Conservation (phyloP, 2,888 invertebrate genomes). For the Papilio demoleus region DNA sequence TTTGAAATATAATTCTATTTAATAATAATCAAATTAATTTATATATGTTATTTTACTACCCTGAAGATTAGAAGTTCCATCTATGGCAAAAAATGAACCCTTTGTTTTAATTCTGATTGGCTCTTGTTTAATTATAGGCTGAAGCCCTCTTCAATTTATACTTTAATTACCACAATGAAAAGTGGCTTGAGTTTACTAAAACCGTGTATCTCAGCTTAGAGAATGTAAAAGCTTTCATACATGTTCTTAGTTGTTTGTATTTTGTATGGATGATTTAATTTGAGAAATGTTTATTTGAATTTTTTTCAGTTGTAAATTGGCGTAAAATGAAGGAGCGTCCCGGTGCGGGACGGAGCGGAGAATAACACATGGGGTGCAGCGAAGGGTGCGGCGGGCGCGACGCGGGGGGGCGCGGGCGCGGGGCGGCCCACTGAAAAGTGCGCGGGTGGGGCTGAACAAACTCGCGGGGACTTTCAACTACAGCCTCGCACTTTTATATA, state of each 20-base stretch:
- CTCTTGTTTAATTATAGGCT: not conserved
- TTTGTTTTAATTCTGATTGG: conserved; percentile 4
- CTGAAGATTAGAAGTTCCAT: not conserved
- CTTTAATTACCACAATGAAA: not conserved
- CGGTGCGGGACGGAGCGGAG: conserved; percentile 76
- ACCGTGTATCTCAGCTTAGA: not conserved
- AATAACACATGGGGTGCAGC: conserved; percentile 72
- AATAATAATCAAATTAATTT: not conserved
- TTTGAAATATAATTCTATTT: no score
- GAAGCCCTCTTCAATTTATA: not conserved
- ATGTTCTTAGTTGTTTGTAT: conserved; percentile 38
- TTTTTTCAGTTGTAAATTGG: conserved; percentile 83
- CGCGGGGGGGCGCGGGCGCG: conserved; percentile 56
- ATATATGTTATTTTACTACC: not conserved
- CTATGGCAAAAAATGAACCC: not conserved
- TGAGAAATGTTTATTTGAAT: conserved; percentile 75
- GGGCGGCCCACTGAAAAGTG: conserved; percentile 82
- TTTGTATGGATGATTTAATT: conserved; percentile 59
- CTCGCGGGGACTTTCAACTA: conserved; percentile 79
- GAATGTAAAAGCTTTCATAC: not conserved
- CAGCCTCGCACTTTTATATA: conserved; percentile 51
- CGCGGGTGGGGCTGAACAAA: conserved; percentile 84
- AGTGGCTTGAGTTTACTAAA: not conserved
- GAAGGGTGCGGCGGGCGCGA: conserved; percentile 65
- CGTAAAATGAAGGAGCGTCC: conserved; percentile 83